These are phyloP conservation scores for Zoanthus solanderi DNA, from an alignment of 92 coral and sea anemone genomes.

Conservation along the genomic window DNA sequence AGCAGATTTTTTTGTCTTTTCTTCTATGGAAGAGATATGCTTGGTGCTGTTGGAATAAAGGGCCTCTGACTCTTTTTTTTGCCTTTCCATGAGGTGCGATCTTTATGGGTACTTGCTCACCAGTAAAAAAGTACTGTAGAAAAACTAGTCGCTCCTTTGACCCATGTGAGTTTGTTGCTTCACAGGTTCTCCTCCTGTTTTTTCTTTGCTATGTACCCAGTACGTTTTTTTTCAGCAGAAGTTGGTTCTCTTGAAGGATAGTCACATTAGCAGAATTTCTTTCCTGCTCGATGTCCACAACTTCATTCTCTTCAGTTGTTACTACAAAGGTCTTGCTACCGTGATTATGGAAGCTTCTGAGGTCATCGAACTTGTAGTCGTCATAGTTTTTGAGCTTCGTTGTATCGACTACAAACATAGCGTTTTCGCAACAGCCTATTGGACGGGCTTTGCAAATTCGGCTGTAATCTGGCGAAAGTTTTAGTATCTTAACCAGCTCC, in stretches of 20 bases:
- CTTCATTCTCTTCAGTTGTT: conserved; percentile 26
- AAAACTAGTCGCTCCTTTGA: conserved; percentile 23
- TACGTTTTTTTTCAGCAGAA: conserved; percentile 39
- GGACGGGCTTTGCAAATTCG: conserved; percentile 58
- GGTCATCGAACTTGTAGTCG: conserved; percentile 54
- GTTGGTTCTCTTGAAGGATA: conserved; percentile 36
- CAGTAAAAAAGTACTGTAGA: conserved; percentile 47
- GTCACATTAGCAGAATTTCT: conserved; percentile 41
- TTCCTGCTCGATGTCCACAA: conserved; percentile 1
- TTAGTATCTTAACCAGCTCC: conserved; percentile 26
- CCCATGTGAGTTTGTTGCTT: conserved; percentile 9
- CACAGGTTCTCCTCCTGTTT: conserved; percentile 52
- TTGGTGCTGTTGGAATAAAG: conserved; percentile 37
- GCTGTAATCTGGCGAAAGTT: conserved; percentile 41
- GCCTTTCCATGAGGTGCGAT: conserved; percentile 50
- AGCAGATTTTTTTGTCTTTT: conserved; percentile 7
- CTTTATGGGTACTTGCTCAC: conserved; percentile 31
- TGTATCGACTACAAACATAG: conserved; percentile 54
- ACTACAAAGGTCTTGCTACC: conserved; percentile 49
- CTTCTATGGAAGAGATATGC: conserved; percentile 23
- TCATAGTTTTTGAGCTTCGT: neutral
- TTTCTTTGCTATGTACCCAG: conserved; percentile 53
- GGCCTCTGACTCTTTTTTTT: conserved; percentile 14
- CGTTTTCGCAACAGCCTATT: conserved; percentile 33
- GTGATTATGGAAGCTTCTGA: conserved; percentile 51